These are phyloP conservation scores for Acanthosepion pharaonis DNA, from an alignment of 2,888 invertebrate genomes.

Conservation along the genomic window DNA sequence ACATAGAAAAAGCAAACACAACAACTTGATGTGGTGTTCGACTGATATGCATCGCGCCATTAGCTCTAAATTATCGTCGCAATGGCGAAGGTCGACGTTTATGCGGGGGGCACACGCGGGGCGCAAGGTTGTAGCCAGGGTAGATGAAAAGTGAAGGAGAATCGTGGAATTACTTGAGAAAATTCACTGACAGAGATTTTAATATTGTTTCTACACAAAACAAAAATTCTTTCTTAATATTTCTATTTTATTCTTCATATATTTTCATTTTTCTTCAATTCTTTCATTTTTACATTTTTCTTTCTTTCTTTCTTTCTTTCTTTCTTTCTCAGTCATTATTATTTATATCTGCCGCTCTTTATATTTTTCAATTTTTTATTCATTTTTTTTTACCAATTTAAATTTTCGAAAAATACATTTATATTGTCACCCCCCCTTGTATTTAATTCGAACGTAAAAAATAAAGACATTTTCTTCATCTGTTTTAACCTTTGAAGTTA, in stretches of 20 bases:
- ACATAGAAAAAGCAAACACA: neutral
- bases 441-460: no score
- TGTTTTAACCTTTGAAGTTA: no score
- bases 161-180: neutral
- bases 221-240: neutral
- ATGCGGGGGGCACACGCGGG: neutral
- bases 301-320: no score
- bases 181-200: neutral
- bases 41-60: constrained; percentile 7
- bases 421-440: no score
- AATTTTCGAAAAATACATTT: no score
- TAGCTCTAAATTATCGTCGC: neutral
- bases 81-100: neutral
- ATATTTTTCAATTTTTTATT: no score
- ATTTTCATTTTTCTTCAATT: no score
- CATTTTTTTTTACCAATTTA: no score
- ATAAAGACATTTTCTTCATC: no score
- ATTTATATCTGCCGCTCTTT: no score
- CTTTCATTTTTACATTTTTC: no score
- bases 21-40: neutral
- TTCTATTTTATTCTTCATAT: neutral
- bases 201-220: neutral
- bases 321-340: no score
- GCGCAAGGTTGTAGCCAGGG: neutral
- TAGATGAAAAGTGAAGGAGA: neutral